Conservation (phyloP, 2,888 invertebrate genomes). For the Selenia dentaria region DNA sequence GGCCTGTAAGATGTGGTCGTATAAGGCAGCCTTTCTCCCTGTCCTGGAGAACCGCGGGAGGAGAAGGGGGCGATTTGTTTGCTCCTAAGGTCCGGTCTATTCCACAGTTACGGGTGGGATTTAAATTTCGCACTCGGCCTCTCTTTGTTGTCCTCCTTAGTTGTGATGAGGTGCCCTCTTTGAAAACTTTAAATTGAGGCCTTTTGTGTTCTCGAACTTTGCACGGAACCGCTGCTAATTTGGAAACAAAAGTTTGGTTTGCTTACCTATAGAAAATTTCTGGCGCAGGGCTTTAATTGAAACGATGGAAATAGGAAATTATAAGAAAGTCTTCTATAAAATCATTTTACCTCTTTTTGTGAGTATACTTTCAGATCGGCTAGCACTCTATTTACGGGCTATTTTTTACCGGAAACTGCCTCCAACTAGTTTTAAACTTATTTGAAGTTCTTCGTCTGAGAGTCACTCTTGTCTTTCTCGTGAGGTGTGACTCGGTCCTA, state of each 20-base stretch:
- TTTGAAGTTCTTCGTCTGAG: too few relatives aligned
- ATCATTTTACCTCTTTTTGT: too few relatives aligned
- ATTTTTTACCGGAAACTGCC: too few relatives aligned
- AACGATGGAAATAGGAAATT: background rate
- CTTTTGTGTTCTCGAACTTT: constrained; percentile 45
- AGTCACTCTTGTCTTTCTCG: too few relatives aligned
- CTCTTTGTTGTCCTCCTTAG: constrained; percentile 75
- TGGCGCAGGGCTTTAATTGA: constrained; percentile 5
- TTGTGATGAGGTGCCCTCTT: constrained; percentile 73
- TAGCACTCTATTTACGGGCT: too few relatives aligned
- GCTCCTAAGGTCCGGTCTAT: constrained; percentile 76
- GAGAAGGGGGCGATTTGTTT: constrained; percentile 68
- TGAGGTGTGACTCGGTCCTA: too few relatives aligned
- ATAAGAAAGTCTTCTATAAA: background rate
- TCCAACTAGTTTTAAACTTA: too few relatives aligned
- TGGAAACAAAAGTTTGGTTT: constrained; percentile 34
- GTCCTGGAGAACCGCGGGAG: constrained; percentile 31
- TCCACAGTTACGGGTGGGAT: constrained; percentile 76
- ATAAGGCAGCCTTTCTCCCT: constrained; percentile 71
- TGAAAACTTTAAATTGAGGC: constrained; percentile 75
- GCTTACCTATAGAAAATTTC: constrained; percentile 18
- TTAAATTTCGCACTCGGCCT: constrained; percentile 70
- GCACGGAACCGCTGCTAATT: constrained; percentile 48
- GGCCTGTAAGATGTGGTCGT: constrained; percentile 83
- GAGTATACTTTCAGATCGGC: too few relatives aligned